Conservation (phyloP, 2,888 invertebrate genomes). For the Epinotia ramella region DNA sequence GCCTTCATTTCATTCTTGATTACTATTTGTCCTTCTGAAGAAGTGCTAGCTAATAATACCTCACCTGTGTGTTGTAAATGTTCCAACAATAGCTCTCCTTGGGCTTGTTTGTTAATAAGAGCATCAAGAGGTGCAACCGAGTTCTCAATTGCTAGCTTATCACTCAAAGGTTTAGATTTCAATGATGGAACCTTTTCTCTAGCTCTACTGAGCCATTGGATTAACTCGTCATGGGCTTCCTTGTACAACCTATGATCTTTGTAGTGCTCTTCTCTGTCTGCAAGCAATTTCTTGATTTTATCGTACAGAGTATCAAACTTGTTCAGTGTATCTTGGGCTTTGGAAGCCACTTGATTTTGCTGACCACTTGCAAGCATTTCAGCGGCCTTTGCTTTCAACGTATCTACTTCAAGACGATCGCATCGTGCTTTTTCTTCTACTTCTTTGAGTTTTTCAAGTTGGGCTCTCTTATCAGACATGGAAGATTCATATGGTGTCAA, state of each 20-base stretch:
- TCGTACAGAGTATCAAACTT: conserved; percentile 93
- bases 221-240: conserved; percentile 95
- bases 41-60: conserved; percentile 94
- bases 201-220: conserved; percentile 94
- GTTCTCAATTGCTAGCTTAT: conserved; percentile 95
- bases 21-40: conserved; percentile 90
- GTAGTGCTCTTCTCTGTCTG: conserved; percentile 93
- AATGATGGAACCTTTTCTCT: conserved; percentile 95
- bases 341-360: conserved; percentile 92
- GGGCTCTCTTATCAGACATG: conserved; percentile 93
- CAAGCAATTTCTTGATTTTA: conserved; percentile 90
- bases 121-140: conserved; percentile 95
- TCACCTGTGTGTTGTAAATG: conserved; percentile 95
- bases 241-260: conserved; percentile 95
- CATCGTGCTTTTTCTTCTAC: conserved; percentile 95
- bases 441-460: conserved; percentile 93
- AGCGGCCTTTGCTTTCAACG: conserved; percentile 91
- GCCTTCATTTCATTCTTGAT: conserved; percentile 95
- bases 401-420: conserved; percentile 95
- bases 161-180: conserved; percentile 93
- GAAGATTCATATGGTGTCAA: conserved; percentile 91
- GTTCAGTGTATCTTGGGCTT: conserved; percentile 93
- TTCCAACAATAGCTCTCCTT: conserved; percentile 94
- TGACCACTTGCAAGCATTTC: conserved; percentile 95
- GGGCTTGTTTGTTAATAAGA: conserved; percentile 94